Base-by-base conservation (phyloP, 2,888 invertebrate species). In the Philereme transversata region DNA sequence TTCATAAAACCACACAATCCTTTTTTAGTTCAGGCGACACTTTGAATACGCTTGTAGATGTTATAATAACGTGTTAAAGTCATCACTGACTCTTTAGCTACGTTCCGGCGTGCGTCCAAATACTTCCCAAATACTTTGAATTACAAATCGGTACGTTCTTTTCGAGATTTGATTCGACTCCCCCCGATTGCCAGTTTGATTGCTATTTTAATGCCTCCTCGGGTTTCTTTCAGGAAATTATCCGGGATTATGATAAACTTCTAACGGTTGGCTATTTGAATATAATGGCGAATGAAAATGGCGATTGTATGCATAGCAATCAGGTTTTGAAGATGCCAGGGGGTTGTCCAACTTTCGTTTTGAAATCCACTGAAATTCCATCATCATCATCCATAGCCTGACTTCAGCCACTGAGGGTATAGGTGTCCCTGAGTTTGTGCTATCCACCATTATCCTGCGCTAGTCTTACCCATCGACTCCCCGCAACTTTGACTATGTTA, bases 71-170 rank as follows among this genome's bases (percentile, higher is more conserved):
- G 47, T 57, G 44, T 40, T 34, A 7, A 34, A 34, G 22, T 10
- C 2, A 22, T 22, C 10, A 6, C 22, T 48, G 10, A 4, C 58
- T 58, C 48, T 35, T 8, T 4, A 1, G 0, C 57, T 67, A 69
- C 55, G 53, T 54, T 56, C 60, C 62, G 61, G 54, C 62, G 63
- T 59, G 66, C 70, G 66, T 68, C 68, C 68, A 60, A 68, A 56
- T 63, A 59, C 62, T 66, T 63, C 57, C 55, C 62, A 67, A 70
- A 68, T 68, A 67, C 68, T 90, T 90, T 88, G 90, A 86, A 90
- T 88, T 87, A 85, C 90, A 88, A 89, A 90, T 90, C 88, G 87
- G 86, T 84, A 82, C 79, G 85, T 86, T 84, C 86, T 87, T 88
- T 88, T 86, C 76, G 75, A 80, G 83, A 86, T 87, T 85, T 83